Percentiles rank a stretch among this genome's conserved stretches.
phyloP scores from a whole-genome alignment of 2,888 invertebrate genomes.

The Polydrusus cervinus region DNA sequence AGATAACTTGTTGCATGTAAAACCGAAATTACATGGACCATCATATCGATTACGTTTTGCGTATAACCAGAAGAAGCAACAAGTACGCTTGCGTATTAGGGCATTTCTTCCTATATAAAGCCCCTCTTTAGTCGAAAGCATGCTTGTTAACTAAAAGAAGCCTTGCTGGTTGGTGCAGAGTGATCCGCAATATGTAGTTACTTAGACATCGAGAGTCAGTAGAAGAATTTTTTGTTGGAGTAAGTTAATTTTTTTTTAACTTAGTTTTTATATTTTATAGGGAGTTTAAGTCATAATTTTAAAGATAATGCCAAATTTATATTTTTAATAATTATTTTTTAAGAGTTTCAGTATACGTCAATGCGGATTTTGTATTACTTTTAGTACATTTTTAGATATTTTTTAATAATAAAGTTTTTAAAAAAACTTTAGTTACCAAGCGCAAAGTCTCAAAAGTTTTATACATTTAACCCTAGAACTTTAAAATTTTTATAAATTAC shows the following conservation, averaged over 20 bases:
- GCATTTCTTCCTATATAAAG: conserved; percentile 42
- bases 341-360: background rate
- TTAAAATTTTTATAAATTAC: too few relatives aligned
- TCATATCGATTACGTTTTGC: conserved; percentile 46
- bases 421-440: too few relatives aligned
- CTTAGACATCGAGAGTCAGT: background rate
- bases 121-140: conserved; percentile 46
- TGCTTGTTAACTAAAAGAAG: conserved; percentile 39
- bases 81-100: conserved; percentile 62
- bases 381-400: too few relatives aligned
- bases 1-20: conserved; percentile 45
- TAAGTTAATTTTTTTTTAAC: background rate
- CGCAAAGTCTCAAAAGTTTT: too few relatives aligned
- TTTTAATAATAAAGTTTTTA: too few relatives aligned
- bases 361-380: too few relatives aligned
- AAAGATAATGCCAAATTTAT: background rate
- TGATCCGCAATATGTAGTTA: conserved; percentile 22
- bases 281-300: conserved; percentile 9
- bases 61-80: conserved; percentile 59
- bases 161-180: conserved; percentile 16
- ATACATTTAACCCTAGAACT: too few relatives aligned
- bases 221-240: conserved; percentile 11
- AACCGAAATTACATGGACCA: conserved; percentile 42
- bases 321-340: background rate
- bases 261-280: background rate